Evolutionary conservation across 2,113 vertebrate genomes (phyloP), one percentile per base, ranked within the genome.

Genomic region (Mola mola): DNA sequence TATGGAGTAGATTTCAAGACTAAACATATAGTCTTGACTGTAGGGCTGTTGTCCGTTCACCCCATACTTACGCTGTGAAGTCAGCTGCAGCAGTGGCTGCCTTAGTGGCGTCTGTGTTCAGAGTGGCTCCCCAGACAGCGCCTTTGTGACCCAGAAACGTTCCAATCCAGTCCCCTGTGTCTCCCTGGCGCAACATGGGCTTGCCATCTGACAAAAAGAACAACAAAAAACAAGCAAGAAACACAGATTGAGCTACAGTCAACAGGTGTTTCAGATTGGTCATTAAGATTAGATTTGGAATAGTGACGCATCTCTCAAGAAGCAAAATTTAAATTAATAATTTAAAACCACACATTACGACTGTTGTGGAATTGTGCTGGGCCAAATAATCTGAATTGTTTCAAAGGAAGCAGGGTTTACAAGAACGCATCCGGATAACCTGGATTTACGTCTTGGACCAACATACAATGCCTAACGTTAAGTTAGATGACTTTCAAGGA

Each of bases 131-230:
- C 97, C 97, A 99, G 51, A 99, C 97, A 58, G 97, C 97, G 57
- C 97, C 97, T 88, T 99, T 99, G 73, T 99, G 97, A 80, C 97
- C 97, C 82, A 98, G 87, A 92, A 99, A 99, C 0, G 97, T 98
- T 82, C 97, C 97, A 8, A 99, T 98, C 97, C 97, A 99, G 92
- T 99, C 97, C 83, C 97, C 97, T 38, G 97, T 99, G 92, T 99
- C 97, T 3, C 97, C 97, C 87, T 98, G 97, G 79, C 97, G 96
- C 83, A 99, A 90, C 97, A 99, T 99, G 28, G 97, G 97, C 68
- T 99, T 99, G 10, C 97, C 97, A 92, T 99, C 97, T 99, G 36
- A 46, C 7, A 20, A 25, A 16, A 52, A 9, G 28, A 12, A 25
- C 48, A n/a, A 19, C 37, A 62, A 17, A 1, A 31, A 25, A 20